Evolutionary conservation across 2,888 invertebrate species (phyloP).

Genomic region (Noctua janthina): DNA sequence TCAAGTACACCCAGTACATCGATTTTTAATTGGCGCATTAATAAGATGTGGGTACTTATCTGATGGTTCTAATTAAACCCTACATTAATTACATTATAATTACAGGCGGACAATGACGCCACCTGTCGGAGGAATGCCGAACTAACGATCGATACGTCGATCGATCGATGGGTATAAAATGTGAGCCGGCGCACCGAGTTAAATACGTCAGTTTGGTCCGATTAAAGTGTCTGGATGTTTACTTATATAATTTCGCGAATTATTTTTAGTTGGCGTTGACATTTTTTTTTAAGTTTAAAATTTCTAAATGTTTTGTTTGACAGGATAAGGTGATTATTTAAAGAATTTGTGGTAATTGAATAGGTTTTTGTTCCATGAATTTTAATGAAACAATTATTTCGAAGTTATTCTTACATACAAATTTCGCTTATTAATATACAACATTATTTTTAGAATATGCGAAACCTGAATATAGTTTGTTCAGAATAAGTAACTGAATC

Average conservation of each 20-base stretch:
- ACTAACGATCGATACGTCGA: constrained; percentile 77
- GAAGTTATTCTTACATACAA: background rate
- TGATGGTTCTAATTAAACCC: constrained; percentile 85
- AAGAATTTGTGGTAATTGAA: constrained; percentile 34
- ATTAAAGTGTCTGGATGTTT: constrained; percentile 60
- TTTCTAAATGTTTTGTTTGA: background rate
- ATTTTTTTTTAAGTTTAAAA: constrained; percentile 16
- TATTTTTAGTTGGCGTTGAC: constrained; percentile 23
- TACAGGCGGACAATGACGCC: constrained; percentile 84
- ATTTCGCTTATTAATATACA: background rate
- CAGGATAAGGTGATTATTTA: background rate
- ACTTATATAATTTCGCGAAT: constrained; percentile 40
- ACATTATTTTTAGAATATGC: no score
- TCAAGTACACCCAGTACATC: constrained; percentile 47
- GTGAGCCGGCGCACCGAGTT: constrained; percentile 61
- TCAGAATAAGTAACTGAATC: no score
- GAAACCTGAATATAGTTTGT: no score
- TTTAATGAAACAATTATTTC: constrained; percentile 2
- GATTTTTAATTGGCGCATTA: constrained; percentile 84
- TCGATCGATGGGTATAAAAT: constrained; percentile 65
- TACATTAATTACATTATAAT: constrained; percentile 89
- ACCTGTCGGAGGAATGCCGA: constrained; percentile 83
- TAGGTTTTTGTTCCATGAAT: background rate
- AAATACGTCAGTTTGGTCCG: constrained; percentile 56
- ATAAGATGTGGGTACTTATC: constrained; percentile 82